These are phyloP conservation scores for Euplagia quadripunctaria DNA, from an alignment of 2,888 invertebrate genomes.

Conservation along the genomic window DNA sequence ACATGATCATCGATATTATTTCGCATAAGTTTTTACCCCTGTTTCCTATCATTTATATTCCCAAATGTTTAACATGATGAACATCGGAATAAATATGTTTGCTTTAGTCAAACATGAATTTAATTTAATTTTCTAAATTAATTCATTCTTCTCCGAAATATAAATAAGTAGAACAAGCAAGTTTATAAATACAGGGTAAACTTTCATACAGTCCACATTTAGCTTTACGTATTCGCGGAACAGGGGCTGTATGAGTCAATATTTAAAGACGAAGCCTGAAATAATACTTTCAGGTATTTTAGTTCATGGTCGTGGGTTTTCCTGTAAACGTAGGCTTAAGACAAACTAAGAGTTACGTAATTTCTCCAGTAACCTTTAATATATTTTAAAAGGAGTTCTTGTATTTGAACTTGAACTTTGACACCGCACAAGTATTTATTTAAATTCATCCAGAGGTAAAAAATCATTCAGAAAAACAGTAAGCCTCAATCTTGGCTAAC, in stretches of 20 bases:
- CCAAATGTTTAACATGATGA: neutral
- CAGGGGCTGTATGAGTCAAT: neutral
- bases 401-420: too few relatives aligned
- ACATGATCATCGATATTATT: neutral
- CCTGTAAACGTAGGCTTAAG: neutral
- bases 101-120: neutral
- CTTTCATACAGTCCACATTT: neutral
- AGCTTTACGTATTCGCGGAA: neutral
- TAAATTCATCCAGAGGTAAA: too few relatives aligned
- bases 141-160: neutral
- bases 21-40: neutral
- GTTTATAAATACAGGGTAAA: neutral
- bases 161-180: neutral
- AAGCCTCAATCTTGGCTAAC: too few relatives aligned
- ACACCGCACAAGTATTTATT: too few relatives aligned
- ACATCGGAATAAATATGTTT: neutral
- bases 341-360: too few relatives aligned
- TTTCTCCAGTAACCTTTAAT: too few relatives aligned
- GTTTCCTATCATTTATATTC: neutral
- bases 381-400: too few relatives aligned
- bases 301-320: neutral
- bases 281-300: neutral
- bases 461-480: too few relatives aligned
- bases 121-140: neutral
- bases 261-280: neutral